phyloP scores from a whole-genome alignment of 2,888 invertebrate species.

The Pandemis cinnamomeana region DNA sequence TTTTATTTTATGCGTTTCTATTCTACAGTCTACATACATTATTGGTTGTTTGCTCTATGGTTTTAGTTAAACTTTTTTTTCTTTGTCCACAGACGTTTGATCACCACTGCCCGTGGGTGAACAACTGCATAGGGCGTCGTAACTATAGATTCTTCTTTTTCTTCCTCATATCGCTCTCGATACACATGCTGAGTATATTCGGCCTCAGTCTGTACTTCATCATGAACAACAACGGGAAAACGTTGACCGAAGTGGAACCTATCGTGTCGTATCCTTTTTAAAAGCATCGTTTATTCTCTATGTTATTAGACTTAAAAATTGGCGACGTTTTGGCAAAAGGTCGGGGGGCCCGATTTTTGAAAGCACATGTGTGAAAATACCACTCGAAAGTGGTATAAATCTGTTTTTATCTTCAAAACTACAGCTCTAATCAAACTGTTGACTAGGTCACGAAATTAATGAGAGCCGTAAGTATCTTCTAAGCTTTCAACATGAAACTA shows the following conservation, averaged over 20 bases:
- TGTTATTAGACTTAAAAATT: too few relatives aligned
- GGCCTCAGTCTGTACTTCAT: conserved; percentile 96
- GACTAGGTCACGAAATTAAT: too few relatives aligned
- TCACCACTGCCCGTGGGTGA: conserved; percentile 99
- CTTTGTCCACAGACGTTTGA: conserved; percentile 95
- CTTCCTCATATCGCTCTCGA: conserved; percentile 97
- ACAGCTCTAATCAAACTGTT: too few relatives aligned
- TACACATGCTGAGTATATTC: conserved; percentile 99
- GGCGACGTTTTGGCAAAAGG: too few relatives aligned
- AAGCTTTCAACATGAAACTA: too few relatives aligned
- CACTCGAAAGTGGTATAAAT: too few relatives aligned
- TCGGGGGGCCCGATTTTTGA: background rate
- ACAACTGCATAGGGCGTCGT: conserved; percentile 98
- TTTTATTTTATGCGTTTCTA: too few relatives aligned
- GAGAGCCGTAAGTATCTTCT: too few relatives aligned
- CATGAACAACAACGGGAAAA: conserved; percentile 90
- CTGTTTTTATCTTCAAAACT: too few relatives aligned
- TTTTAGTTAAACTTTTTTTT: conserved; percentile 21
- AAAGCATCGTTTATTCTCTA: background rate
- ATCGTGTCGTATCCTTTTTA: conserved; percentile 94
- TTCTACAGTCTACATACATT: too few relatives aligned
- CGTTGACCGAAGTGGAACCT: conserved; percentile 91
- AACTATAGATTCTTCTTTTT: conserved; percentile 99
- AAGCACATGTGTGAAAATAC: too few relatives aligned
- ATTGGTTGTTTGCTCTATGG: too few relatives aligned